Percentiles rank a stretch among this genome's conserved stretches.
phyloP scores from a whole-genome alignment of 2,888 invertebrate genomes.

The Lithophane leautieri region DNA sequence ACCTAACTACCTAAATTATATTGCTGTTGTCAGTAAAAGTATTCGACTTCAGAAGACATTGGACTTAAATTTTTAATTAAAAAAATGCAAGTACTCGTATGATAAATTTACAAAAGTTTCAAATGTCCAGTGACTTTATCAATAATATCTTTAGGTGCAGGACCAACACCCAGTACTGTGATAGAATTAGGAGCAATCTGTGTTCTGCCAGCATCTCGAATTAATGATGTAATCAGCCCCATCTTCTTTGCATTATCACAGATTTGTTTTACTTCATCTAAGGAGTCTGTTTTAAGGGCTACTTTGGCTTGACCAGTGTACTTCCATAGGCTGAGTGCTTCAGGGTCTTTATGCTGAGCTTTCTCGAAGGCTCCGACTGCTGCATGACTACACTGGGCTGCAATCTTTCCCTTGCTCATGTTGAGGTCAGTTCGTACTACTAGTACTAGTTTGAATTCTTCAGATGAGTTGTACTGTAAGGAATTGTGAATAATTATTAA shows the following conservation, averaged over 20 bases:
- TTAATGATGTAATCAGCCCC: slow-evolving; percentile 93
- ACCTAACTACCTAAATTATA: not conserved
- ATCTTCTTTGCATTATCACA: slow-evolving; percentile 92
- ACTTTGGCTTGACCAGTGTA: slow-evolving; percentile 96
- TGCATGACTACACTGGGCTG: slow-evolving; percentile 98
- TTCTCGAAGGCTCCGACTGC: slow-evolving; percentile 96
- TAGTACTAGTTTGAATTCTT: slow-evolving; percentile 95
- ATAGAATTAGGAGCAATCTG: slow-evolving; percentile 97
- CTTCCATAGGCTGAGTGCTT: slow-evolving; percentile 90
- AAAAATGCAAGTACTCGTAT: slow-evolving; percentile 10
- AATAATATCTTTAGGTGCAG: slow-evolving; percentile 94
- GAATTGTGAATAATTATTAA: slow-evolving; percentile 7
- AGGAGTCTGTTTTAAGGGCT: slow-evolving; percentile 95
- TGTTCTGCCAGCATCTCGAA: slow-evolving; percentile 98
- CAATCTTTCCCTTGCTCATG: slow-evolving; percentile 98
- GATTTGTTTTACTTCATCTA: slow-evolving; percentile 93
- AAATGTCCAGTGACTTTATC: slow-evolving; percentile 96
- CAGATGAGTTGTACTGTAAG: slow-evolving; percentile 83
- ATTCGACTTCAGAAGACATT: not conserved
- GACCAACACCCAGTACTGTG: slow-evolving; percentile 98
- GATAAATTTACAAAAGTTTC: slow-evolving; percentile 92
- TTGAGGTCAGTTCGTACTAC: slow-evolving; percentile 97
- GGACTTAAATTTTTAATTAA: not conserved
- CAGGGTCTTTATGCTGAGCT: slow-evolving; percentile 91
- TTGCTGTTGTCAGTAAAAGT: not conserved